A percentile compares a stretch with the other conserved stretches of the same genome.
These are phyloP conservation scores for Jaculus jaculus DNA, from an alignment of 2,113 vertebrate genomes.

Conservation along the genomic window DNA sequence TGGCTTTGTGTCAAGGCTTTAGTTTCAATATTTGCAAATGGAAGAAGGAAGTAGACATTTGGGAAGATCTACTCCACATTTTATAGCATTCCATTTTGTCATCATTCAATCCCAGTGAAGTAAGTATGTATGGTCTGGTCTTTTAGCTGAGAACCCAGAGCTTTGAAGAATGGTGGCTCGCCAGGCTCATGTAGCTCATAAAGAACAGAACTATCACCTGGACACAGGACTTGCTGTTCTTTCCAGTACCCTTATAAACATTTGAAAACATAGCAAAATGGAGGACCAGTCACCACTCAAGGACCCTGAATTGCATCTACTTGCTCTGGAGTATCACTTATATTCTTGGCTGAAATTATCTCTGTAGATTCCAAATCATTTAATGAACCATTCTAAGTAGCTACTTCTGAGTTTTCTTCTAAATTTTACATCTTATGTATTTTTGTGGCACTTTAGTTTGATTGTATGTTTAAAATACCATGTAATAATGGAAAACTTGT, in stretches of 20 bases:
- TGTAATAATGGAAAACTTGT: neutral
- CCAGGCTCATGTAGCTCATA: neutral
- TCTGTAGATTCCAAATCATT: neutral
- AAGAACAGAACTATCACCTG: neutral
- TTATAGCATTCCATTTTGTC: constrained; percentile 1
- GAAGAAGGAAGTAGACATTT: neutral
- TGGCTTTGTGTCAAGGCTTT: neutral
- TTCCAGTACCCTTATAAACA: neutral
- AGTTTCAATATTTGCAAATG: constrained; percentile 29
- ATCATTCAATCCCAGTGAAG: neutral
- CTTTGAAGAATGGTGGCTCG: neutral
- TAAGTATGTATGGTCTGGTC: neutral
- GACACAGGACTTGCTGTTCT: neutral
- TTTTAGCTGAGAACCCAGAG: neutral
- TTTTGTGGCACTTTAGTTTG: neutral
- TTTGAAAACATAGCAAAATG: neutral
- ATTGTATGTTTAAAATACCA: neutral
- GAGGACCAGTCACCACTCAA: neutral
- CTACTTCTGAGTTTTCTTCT: neutral
- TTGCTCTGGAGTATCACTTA: neutral
- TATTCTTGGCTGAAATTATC: neutral
- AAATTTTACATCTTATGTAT: neutral
- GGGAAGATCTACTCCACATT: neutral
- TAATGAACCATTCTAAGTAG: neutral
- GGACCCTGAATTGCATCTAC: neutral